Evolutionary conservation across 1,140 invertebrate species (phyloP), one percentile per base, ranked within the genome.

Genomic region (Philopotamus ludificatus): DNA sequence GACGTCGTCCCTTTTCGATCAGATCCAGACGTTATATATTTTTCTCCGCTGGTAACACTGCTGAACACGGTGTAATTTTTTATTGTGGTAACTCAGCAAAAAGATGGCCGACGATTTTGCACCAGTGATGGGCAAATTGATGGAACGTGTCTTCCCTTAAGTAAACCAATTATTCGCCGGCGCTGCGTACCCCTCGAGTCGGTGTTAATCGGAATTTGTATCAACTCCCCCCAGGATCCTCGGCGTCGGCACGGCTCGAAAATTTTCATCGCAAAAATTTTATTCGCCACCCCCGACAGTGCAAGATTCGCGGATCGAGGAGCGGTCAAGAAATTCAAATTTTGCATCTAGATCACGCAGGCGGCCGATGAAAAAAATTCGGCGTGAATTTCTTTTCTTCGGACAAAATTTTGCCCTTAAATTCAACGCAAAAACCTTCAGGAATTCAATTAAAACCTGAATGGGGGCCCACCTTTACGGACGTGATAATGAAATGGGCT

Each of bases 101-200:
- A 68, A 64, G 66, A 55, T 59, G 61, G 45, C 47, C 51, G 59
- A 44, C 39, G 18, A 12, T 39, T 59, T 53, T 26, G 58, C 18
- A 15, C 10, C 44, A 42, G 54, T 63, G 63, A 69, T 65, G 63
- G 67, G 51, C 58, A 65, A 69, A 69, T 69, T 69, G 63, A 65
- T 65, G 51, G 50, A 22, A 63, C 67, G 67, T 69, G 67, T 65
- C 63, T 62, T 69, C 59, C 57, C 34, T 58, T 65, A 69, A 69
- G 67, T 69, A 62, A 69, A 69, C 67, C 67, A 69, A 69, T 69
- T 69, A 68, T 60, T 42, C 45, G 26, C 26, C 34, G 25, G 41
- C 47, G 65, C 47, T 61, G 55, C 60, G 58, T 45, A 50, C 60
- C 54, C 41, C 47, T 39, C 47, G 61, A 64, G 55, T 41, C 47